These are phyloP conservation scores for Thalassarche chlororhynchos DNA, from an alignment of 2,113 vertebrate species.

Conservation along the genomic window DNA sequence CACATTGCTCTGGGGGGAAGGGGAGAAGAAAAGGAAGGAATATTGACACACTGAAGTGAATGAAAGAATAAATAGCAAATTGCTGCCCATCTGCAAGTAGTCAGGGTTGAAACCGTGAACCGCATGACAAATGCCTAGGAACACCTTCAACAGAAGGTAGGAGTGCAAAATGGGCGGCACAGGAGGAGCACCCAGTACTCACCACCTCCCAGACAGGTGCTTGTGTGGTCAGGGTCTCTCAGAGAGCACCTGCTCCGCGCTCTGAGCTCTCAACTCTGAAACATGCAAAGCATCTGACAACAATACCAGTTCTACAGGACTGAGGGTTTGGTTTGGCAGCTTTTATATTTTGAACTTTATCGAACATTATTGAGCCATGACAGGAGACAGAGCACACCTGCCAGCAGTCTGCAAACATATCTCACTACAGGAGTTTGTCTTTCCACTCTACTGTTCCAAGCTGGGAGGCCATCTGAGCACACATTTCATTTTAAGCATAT, in stretches of 20 bases:
- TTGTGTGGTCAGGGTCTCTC: background rate
- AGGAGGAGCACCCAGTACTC: background rate
- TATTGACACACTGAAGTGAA: background rate
- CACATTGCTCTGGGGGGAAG: background rate
- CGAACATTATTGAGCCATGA: fast-evolving
- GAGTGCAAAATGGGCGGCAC: background rate
- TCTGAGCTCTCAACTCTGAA: background rate
- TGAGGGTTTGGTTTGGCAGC: background rate
- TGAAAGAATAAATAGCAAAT: background rate
- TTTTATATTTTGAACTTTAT: background rate
- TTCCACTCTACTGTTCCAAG: background rate
- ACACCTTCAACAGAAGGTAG: background rate
- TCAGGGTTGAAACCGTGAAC: background rate
- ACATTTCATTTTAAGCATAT: background rate
- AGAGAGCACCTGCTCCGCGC: background rate
- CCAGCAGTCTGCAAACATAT: background rate
- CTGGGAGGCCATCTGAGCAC: background rate
- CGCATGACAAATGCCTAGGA: background rate
- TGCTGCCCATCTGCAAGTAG: background rate
- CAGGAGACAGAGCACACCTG: background rate
- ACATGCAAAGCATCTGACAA: background rate
- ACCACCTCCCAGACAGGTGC: background rate
- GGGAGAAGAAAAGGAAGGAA: background rate
- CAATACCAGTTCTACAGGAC: background rate
- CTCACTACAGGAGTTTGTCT: background rate